Conservation (phyloP, 23 tunicate species). For the Oikopleura dioica region DNA sequence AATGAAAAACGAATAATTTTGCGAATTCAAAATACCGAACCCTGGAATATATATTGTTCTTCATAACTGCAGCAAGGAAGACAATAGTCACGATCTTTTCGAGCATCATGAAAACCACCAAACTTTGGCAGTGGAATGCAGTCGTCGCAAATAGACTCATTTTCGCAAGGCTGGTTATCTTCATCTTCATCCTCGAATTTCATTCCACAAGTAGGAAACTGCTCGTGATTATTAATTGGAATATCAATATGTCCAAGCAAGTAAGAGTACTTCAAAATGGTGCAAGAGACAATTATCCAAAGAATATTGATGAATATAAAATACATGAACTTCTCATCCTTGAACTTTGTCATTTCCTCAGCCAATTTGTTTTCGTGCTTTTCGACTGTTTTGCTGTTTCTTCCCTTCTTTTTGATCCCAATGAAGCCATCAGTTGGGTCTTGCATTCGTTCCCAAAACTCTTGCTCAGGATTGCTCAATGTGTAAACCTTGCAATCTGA, state of each 20-base stretch:
- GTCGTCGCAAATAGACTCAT: too few species aligned
- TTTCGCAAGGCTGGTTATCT: too few species aligned
- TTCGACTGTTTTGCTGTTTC: neutral
- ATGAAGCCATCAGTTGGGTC: neutral
- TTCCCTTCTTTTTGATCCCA: too few species aligned
- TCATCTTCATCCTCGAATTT: neutral
- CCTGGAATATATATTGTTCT: too few species aligned
- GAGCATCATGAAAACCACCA: too few species aligned
- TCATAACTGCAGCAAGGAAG: neutral
- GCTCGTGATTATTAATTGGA: neutral
- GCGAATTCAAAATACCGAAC: too few species aligned
- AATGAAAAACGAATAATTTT: too few species aligned
- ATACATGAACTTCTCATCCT: neutral
- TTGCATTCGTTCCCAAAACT: neutral
- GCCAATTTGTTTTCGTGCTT: neutral
- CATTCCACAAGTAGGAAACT: neutral
- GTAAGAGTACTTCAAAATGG: neutral
- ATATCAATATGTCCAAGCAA: neutral
- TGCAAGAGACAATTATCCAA: neutral
- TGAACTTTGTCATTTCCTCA: neutral
- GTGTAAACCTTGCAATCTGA: too few species aligned
- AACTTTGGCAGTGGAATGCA: too few species aligned
- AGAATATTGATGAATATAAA: neutral
- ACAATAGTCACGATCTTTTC: neutral
- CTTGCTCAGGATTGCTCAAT: neutral